These are phyloP conservation scores for Muscicapa adusta DNA, from an alignment of 2,113 vertebrate genomes.

Conservation along the genomic window DNA sequence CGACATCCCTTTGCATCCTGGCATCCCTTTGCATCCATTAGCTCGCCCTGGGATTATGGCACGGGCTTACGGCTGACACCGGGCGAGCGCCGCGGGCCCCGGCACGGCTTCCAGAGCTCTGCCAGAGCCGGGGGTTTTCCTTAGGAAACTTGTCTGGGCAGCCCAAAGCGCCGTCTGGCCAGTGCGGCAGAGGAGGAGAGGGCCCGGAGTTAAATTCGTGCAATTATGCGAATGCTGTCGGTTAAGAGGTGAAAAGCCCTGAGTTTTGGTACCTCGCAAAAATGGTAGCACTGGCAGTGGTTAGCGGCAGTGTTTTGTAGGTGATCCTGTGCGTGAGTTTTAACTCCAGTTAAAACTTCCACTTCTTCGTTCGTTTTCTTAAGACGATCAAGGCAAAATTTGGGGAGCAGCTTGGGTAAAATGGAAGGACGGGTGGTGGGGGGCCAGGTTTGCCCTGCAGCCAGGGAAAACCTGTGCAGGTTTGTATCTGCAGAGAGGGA, in stretches of 20 bases:
- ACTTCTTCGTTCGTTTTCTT: neutral
- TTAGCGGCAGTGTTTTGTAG: accelerated
- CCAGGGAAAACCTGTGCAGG: neutral
- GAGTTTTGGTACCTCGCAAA: neutral
- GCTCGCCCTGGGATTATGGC: neutral
- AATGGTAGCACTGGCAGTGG: neutral
- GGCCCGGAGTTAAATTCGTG: neutral
- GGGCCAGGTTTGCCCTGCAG: neutral
- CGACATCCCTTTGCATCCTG: neutral
- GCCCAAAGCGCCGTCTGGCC: accelerated
- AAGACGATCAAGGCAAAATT: neutral
- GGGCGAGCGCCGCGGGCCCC: neutral
- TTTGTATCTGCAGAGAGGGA: neutral
- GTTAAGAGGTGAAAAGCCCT: neutral
- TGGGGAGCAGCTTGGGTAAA: neutral
- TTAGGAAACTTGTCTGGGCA: neutral
- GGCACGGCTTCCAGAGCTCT: neutral
- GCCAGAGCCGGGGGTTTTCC: neutral
- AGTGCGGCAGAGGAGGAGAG: neutral
- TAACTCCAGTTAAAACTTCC: neutral
- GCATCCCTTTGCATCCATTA: neutral
- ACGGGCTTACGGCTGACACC: neutral
- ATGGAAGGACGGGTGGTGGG: neutral
- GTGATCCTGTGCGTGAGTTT: neutral
- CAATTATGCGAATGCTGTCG: accelerated